A percentile compares a stretch with the other conserved stretches of the same genome.
These are phyloP conservation scores for Rhimphoctona megacephalus DNA, from an alignment of 2,888 invertebrate species.

Conservation along the genomic window DNA sequence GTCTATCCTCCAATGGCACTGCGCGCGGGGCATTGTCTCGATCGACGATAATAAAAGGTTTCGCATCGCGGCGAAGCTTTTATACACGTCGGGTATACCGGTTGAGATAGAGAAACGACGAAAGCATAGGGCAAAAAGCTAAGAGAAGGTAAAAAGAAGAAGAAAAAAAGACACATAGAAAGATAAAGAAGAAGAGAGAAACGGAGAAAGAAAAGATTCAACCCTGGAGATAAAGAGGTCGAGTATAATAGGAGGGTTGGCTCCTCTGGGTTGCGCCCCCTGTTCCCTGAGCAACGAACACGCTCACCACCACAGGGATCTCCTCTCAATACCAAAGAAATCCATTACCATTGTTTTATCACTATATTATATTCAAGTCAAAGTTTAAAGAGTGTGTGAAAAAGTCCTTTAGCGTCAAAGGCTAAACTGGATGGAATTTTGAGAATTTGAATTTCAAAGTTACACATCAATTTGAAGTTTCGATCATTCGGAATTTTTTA, in stretches of 20 bases:
- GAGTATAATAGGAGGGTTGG: conserved; percentile 76
- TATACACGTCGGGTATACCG: conserved; percentile 37
- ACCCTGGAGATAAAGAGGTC: conserved; percentile 79
- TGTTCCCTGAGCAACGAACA: conserved; percentile 73
- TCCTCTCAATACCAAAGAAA: conserved; percentile 67
- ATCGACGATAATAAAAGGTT: conserved; percentile 80
- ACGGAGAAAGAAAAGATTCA: conserved; percentile 75
- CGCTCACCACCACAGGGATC: conserved; percentile 70
- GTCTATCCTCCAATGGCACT: conserved; percentile 41
- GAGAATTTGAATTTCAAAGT: background rate
- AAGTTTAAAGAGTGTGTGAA: conserved; percentile 69
- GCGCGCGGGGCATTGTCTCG: conserved; percentile 75
- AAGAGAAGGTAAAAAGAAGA: conserved; percentile 65
- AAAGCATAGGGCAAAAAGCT: conserved; percentile 54
- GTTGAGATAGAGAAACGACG: conserved; percentile 51
- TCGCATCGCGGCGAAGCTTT: conserved; percentile 76
- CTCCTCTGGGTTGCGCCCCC: conserved; percentile 69
- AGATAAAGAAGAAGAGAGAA: conserved; percentile 22
- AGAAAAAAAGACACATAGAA: conserved; percentile 34
- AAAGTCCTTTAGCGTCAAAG: conserved; percentile 42
- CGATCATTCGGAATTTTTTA: background rate
- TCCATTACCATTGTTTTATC: conserved; percentile 73
- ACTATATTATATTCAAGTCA: conserved; percentile 51
- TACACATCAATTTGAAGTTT: background rate
- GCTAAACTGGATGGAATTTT: conserved; percentile 14